Conservation (phyloP, 2,888 invertebrate genomes). For the Choreutis nemorana region DNA sequence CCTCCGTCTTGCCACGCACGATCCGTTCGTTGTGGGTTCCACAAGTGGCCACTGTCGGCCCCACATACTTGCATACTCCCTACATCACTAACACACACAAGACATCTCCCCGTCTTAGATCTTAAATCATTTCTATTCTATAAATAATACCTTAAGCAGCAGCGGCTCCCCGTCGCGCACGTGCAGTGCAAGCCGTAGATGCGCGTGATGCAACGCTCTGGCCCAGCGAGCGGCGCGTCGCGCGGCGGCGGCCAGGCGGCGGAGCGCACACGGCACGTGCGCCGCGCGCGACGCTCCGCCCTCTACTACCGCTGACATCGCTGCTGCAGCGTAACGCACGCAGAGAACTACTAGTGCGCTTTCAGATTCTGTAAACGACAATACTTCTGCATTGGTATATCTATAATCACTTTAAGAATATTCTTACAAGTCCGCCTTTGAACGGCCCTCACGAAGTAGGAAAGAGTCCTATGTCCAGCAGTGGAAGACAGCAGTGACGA, state of each 20-base stretch:
- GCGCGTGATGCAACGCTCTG: conserved; percentile 30
- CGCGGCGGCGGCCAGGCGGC: conserved; percentile 10
- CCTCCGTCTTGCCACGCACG: no score
- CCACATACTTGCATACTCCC: no score
- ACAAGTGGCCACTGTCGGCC: neutral
- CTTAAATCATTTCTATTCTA: neutral
- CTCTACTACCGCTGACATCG: conserved; percentile 23
- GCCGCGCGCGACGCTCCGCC: conserved; percentile 17
- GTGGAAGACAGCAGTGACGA: no score
- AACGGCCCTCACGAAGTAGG: no score
- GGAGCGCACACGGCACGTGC: conserved; percentile 20
- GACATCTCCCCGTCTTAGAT: neutral
- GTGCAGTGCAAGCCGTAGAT: conserved; percentile 31
- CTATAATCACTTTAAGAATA: no score
- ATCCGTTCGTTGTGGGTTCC: no score
- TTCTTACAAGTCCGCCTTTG: no score
- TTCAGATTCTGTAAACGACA: conserved; percentile 20
- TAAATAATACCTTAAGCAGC: conserved; percentile 27
- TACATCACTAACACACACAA: no score
- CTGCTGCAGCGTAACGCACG: conserved; percentile 27
- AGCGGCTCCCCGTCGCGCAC: conserved; percentile 22
- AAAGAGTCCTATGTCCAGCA: no score
- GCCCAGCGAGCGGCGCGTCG: conserved; percentile 22
- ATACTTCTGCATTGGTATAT: neutral
- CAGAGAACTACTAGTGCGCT: conserved; percentile 28